These are phyloP conservation scores for Panzeria rudis DNA, from an alignment of 2,888 invertebrate genomes.

Conservation along the genomic window DNA sequence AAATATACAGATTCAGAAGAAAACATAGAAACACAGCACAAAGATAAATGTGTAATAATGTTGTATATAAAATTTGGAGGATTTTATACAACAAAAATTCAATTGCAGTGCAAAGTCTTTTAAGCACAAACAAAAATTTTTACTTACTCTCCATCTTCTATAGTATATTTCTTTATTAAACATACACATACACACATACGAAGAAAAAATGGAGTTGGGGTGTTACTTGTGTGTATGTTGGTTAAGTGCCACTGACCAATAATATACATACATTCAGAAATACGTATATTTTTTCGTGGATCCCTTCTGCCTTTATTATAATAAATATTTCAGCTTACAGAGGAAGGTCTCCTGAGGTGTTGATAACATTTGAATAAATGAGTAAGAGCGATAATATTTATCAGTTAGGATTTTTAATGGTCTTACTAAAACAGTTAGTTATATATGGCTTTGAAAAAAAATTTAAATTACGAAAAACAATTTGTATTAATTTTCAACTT, in stretches of 20 bases:
- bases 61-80: constrained; percentile 18
- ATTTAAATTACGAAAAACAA: not conserved
- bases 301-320: not conserved
- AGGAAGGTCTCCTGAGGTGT: constrained; percentile 39
- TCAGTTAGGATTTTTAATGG: not conserved
- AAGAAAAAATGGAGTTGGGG: not conserved
- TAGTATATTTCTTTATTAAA: not conserved
- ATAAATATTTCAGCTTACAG: constrained; percentile 9
- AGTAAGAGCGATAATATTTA: not conserved
- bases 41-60: constrained; percentile 22
- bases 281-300: not conserved
- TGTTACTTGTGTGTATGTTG: constrained; percentile 30
- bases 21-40: constrained; percentile 2
- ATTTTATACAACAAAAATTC: not conserved
- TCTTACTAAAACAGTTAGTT: no score
- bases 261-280: not conserved
- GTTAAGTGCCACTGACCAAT: constrained; percentile 30
- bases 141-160: not conserved
- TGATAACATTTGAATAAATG: not conserved
- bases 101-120: not conserved
- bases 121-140: not conserved
- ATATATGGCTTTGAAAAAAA: not conserved
- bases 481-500: no score
- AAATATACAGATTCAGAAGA: not conserved
- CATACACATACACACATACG: not conserved